These are phyloP conservation scores for Enoplosus armatus DNA, from an alignment of 2,797 vertebrate species.

Conservation along the genomic window DNA sequence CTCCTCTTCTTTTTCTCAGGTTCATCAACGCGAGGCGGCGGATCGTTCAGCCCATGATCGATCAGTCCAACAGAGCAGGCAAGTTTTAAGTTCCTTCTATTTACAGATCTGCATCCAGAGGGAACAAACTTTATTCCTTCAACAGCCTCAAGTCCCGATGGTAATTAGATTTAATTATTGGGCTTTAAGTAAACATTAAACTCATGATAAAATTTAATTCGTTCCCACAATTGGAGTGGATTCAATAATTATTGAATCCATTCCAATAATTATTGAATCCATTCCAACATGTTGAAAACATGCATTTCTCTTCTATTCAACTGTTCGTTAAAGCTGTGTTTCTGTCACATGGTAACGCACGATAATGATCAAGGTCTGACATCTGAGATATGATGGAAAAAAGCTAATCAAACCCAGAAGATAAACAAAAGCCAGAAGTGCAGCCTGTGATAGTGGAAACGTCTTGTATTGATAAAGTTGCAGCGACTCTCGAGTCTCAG, in stretches of 20 bases:
- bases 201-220: too few relatives aligned
- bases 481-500: neutral
- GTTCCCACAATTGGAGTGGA: too few relatives aligned
- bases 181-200: neutral
- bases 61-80: slow-evolving; percentile 97
- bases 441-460: neutral
- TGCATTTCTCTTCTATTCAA: too few relatives aligned
- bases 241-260: too few relatives aligned
- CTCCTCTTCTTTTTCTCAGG: slow-evolving; percentile 76
- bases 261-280: too few relatives aligned
- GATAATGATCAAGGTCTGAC: neutral
- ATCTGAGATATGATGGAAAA: neutral
- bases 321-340: too few relatives aligned
- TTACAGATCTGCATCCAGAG: neutral
- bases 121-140: neutral
- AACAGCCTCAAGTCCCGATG: neutral
- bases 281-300: too few relatives aligned
- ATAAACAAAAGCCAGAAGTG: neutral
- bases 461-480: neutral
- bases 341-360: neutral
- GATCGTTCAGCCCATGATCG: slow-evolving; percentile 98
- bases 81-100: slow-evolving; percentile 67
- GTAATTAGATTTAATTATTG: neutral
- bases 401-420: neutral
- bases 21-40: slow-evolving; percentile 98